Evolutionary conservation across 1,140 invertebrate genomes (phyloP), one percentile per base, ranked within the genome.

Genomic region (Temnothorax nylanderi): DNA sequence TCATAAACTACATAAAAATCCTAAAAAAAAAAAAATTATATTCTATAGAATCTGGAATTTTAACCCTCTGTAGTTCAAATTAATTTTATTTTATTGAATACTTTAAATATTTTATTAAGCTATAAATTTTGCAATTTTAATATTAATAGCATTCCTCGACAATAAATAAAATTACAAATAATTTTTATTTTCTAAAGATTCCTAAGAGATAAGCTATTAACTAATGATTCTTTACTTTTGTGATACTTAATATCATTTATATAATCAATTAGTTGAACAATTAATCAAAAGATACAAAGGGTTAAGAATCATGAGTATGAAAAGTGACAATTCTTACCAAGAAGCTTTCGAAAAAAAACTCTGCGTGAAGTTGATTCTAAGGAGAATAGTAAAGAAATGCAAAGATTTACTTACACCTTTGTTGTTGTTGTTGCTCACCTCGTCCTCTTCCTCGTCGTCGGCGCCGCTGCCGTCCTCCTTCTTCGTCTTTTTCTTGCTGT

Each of bases 381-480:
- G 64, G 49, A 89, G 41, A 88, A 90, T 58, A 87, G 49, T 90
- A 49, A 34, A 74, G 47, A 60, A 44, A 86, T 88, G 54, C 26
- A 76, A 87, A 44, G n/a, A 58, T 77, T 84, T 54, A 81, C 77
- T 94, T 92, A 96, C 96, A 93, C 95, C 96, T 87, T 92, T 93
- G 92, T 94, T 95, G 81, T 94, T 93, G 21, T 92, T 94, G 75
- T 94, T 93, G 13, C 95, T 93, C 80, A 96, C 95, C 84, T 95
- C 96, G 89, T 97, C 96, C 82, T 97, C 96, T 78, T 97, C 97
- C 58, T 97, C 96, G 44, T 97, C 96, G 75, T 97, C 97, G 88
- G 96, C 97, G 58, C 95, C 95, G 75, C 94, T 95, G 86, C 96
- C 96, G 54, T 97, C 96, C 87, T 97, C 97, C 87, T 94, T 96